Percentiles rank a stretch among this genome's conserved stretches.
Evolutionary conservation across 2,888 invertebrate species (phyloP).

Genomic region (Bhutanitis thaidina): DNA sequence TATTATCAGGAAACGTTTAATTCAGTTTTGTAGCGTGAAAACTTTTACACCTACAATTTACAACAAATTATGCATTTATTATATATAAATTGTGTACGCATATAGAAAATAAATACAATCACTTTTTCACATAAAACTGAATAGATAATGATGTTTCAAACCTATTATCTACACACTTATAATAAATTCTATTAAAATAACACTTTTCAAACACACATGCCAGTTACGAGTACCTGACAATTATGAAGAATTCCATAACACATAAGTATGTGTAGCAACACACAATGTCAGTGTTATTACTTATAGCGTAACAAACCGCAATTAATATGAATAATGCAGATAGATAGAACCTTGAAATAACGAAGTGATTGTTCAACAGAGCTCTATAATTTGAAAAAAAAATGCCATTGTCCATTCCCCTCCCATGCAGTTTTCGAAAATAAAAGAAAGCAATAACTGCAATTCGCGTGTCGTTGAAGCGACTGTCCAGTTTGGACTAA

Average conservation of each 20-base stretch:
- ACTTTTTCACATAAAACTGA: too few relatives aligned
- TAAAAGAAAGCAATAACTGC: background rate
- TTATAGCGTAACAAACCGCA: conserved; percentile 3
- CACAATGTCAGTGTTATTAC: conserved; percentile 3
- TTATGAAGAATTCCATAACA: background rate
- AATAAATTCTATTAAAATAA: conserved; percentile 1
- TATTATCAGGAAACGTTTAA: too few relatives aligned
- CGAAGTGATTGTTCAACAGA: background rate
- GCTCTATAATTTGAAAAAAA: conserved; percentile 5
- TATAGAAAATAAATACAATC: too few relatives aligned
- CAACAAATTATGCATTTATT: too few relatives aligned
- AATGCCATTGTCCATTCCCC: background rate
- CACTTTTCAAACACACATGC: background rate
- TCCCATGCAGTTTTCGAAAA: background rate
- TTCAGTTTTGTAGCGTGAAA: too few relatives aligned
- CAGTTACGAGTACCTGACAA: background rate
- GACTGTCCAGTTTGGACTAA: too few relatives aligned
- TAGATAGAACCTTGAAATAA: background rate
- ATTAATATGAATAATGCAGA: conserved; percentile 11
- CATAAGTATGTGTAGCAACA: too few relatives aligned
- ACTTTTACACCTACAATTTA: too few relatives aligned
- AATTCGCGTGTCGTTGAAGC: background rate
- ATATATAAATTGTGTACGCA: too few relatives aligned
- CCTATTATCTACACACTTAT: conserved; percentile 6
- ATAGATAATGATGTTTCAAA: too few relatives aligned